Conservation (phyloP, 2,888 invertebrate species). For the Synanthedon andrenaeformis region DNA sequence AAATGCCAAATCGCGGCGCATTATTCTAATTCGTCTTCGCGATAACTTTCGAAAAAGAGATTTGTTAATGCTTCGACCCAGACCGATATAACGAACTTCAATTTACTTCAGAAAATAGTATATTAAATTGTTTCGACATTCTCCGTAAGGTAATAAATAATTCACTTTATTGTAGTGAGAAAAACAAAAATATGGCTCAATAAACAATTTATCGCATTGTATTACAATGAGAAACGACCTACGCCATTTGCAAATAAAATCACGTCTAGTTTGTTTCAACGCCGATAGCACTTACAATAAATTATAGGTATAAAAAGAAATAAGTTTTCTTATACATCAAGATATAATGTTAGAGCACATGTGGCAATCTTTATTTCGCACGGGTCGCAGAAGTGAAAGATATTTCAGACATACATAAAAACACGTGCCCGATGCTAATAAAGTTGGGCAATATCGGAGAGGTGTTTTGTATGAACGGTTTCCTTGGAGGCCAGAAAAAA, state of each 20-base stretch:
- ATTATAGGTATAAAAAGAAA: conserved; percentile 36
- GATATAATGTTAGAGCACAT: conserved; percentile 43
- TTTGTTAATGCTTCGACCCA: conserved; percentile 57
- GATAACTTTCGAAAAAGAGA: conserved; percentile 66
- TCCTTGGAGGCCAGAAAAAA: conserved; percentile 57
- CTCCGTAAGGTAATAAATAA: neutral
- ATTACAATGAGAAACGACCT: conserved; percentile 20
- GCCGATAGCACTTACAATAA: conserved; percentile 31
- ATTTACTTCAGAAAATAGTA: conserved; percentile 7
- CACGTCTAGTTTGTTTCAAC: conserved; percentile 22
- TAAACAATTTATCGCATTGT: neutral
- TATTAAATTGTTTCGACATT: conserved; percentile 1
- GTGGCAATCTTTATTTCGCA: conserved; percentile 51
- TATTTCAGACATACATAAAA: conserved; percentile 62
- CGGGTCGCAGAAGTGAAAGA: conserved; percentile 53
- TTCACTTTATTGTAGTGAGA: neutral
- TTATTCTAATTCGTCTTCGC: conserved; percentile 67
- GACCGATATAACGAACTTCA: conserved; percentile 24
- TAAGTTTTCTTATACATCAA: conserved; percentile 42
- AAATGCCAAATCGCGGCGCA: conserved; percentile 66
- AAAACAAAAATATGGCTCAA: neutral
- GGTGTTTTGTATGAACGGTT: conserved; percentile 67
- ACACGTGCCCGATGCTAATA: conserved; percentile 66
- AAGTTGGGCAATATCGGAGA: conserved; percentile 64
- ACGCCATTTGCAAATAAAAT: conserved; percentile 26